Conservation (phyloP, 2,797 vertebrate genomes). For the Erpetoichthys calabaricus region DNA sequence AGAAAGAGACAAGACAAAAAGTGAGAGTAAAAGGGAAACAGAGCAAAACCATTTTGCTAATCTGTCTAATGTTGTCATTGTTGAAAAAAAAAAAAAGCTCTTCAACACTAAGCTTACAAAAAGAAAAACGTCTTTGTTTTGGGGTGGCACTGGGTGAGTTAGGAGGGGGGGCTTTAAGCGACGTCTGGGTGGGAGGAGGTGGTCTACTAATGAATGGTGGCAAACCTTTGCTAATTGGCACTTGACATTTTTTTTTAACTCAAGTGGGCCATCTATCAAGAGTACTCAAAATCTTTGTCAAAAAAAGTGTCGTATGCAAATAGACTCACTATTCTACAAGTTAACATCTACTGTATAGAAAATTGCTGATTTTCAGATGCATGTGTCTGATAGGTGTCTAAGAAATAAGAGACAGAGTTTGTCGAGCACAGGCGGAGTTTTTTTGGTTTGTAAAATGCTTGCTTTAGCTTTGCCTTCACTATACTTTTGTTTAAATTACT, state of each 20-base stretch:
- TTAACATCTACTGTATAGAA: slow-evolving; percentile 30
- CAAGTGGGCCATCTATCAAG: slow-evolving; percentile 58
- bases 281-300: slow-evolving; percentile 52
- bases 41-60: slow-evolving; percentile 37
- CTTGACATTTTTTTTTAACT: slow-evolving; percentile 61
- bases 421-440: too few species aligned
- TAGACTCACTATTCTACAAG: slow-evolving; percentile 51
- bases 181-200: slow-evolving; percentile 25
- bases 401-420: too few species aligned
- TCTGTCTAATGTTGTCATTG: neutral
- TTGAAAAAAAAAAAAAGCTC: slow-evolving; percentile 26
- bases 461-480: too few species aligned
- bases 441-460: too few species aligned
- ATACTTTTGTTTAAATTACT: too few species aligned
- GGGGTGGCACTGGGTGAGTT: slow-evolving; percentile 34
- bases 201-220: slow-evolving; percentile 42
- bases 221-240: slow-evolving; percentile 68
- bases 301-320: slow-evolving; percentile 71
- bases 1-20: slow-evolving; percentile 55
- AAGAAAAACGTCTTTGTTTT: slow-evolving; percentile 41
- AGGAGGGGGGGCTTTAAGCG: slow-evolving; percentile 26
- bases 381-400: too few species aligned
- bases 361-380: too few species aligned
- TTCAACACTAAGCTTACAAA: slow-evolving; percentile 30
- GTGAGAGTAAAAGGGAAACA: slow-evolving; percentile 34